Evolutionary conservation across 2,888 invertebrate genomes (phyloP).

Genomic region (Argyra leucocephala): DNA sequence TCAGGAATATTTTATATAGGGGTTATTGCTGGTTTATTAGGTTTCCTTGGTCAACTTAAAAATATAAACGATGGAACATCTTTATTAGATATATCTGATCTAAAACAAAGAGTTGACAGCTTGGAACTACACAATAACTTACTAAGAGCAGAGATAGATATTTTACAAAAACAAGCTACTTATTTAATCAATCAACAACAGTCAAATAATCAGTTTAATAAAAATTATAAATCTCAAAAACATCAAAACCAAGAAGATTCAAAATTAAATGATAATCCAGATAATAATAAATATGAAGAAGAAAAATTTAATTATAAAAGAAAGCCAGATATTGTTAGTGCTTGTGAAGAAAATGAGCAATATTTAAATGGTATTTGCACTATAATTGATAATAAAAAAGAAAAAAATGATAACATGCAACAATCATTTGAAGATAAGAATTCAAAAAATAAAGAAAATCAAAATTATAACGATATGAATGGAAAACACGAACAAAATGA

Average conservation of each 20-base stretch:
- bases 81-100: constrained; percentile 18
- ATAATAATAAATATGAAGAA: background rate
- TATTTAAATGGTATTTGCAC: background rate
- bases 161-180: constrained; percentile 36
- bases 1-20: constrained; percentile 33
- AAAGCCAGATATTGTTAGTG: background rate
- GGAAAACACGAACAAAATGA: background rate
- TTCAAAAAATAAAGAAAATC: background rate
- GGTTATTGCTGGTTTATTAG: constrained; percentile 30
- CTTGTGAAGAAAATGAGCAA: background rate
- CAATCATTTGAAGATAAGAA: background rate
- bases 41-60: constrained; percentile 32
- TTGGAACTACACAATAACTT: constrained; percentile 38
- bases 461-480: background rate
- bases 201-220: background rate
- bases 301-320: background rate
- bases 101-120: constrained; percentile 29
- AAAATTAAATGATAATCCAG: background rate
- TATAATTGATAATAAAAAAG: no score
- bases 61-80: constrained; percentile 28
- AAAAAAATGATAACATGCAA: background rate
- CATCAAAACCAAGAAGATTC: background rate
- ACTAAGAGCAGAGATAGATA: constrained; percentile 39
- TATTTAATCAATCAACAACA: constrained; percentile 28
- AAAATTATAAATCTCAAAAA: background rate